A percentile compares a stretch with the other conserved stretches of the same genome.
Conservation (phyloP, 1,140 invertebrate genomes). For the Radopholus similis region DNA sequence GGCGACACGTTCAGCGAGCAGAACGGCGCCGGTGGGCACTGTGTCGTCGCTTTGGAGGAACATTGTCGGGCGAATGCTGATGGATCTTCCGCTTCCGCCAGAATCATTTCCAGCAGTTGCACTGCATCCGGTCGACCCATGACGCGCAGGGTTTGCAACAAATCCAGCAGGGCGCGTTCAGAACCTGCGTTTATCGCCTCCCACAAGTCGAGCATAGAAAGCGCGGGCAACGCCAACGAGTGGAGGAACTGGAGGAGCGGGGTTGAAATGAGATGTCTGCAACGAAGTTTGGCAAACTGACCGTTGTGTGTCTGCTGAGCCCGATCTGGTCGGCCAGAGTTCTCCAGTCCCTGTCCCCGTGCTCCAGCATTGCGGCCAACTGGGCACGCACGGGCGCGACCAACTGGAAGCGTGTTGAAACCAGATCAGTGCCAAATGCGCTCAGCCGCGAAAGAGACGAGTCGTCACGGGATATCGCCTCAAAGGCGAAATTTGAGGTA, state of each 20-base stretch:
- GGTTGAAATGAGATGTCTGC: background rate
- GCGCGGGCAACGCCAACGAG: background rate
- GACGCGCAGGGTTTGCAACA: slow-evolving; percentile 54
- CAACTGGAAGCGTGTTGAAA: slow-evolving; percentile 47
- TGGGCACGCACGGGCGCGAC: slow-evolving; percentile 26
- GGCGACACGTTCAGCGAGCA: background rate
- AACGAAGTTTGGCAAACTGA: background rate
- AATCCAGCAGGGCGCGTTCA: slow-evolving; percentile 48
- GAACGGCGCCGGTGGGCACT: background rate
- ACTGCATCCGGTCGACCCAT: slow-evolving; percentile 54
- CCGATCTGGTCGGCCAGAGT: slow-evolving; percentile 47
- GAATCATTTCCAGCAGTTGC: slow-evolving; percentile 39
- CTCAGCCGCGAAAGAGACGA: background rate
- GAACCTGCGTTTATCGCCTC: slow-evolving; percentile 42
- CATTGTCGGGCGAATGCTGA: too few relatives aligned
- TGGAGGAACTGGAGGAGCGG: background rate
- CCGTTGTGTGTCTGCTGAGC: slow-evolving; percentile 44
- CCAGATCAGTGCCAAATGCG: slow-evolving; percentile 29
- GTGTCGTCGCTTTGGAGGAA: background rate
- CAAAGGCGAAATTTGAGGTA: background rate
- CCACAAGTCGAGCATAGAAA: slow-evolving; percentile 50
- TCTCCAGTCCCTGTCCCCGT: slow-evolving; percentile 42
- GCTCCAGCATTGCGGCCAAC: slow-evolving; percentile 37
- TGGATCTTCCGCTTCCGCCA: too few relatives aligned
- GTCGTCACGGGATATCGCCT: background rate